Conservation (phyloP, 1,140 invertebrate species). For the Limonius californicus region DNA sequence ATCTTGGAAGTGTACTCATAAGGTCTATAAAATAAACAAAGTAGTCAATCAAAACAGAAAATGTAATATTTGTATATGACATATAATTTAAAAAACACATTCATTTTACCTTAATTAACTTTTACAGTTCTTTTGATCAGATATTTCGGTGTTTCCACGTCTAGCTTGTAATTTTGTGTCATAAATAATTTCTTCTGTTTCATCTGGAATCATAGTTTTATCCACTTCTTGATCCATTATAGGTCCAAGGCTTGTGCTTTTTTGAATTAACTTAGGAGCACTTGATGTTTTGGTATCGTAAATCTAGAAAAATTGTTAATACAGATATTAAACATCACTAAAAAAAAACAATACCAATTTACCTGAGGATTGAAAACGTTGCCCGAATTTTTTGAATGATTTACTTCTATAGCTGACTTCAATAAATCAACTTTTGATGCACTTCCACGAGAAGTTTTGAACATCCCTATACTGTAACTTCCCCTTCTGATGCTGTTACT, state of each 20-base stretch:
- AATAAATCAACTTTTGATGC: constrained; percentile 62
- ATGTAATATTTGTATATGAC: too few relatives aligned
- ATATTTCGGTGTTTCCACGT: too few relatives aligned
- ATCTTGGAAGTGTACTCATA: too few relatives aligned
- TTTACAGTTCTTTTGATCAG: too few relatives aligned
- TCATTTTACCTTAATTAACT: too few relatives aligned
- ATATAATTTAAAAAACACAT: too few relatives aligned
- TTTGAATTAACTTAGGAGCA: constrained; percentile 25
- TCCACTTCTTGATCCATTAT: constrained; percentile 24
- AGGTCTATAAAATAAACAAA: too few relatives aligned
- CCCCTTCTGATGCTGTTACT: constrained; percentile 53
- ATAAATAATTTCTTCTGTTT: constrained; percentile 42
- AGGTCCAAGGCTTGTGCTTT: constrained; percentile 29
- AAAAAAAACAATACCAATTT: constrained; percentile 12
- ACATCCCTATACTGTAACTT: constrained; percentile 42
- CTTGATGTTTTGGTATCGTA: constrained; percentile 24
- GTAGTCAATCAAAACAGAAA: too few relatives aligned
- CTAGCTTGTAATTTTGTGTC: constrained; percentile 22
- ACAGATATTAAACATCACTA: too few relatives aligned
- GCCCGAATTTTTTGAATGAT: constrained; percentile 45
- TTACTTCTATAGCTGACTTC: constrained; percentile 61
- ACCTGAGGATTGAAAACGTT: constrained; percentile 21
- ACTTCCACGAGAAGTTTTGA: constrained; percentile 47
- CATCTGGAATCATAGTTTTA: constrained; percentile 34
- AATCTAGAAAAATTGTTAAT: constrained; percentile 20